Evolutionary conservation across 2,888 invertebrate genomes (phyloP), one percentile per base, ranked within the genome.

Genomic region (Cryptosula pallasiana): DNA sequence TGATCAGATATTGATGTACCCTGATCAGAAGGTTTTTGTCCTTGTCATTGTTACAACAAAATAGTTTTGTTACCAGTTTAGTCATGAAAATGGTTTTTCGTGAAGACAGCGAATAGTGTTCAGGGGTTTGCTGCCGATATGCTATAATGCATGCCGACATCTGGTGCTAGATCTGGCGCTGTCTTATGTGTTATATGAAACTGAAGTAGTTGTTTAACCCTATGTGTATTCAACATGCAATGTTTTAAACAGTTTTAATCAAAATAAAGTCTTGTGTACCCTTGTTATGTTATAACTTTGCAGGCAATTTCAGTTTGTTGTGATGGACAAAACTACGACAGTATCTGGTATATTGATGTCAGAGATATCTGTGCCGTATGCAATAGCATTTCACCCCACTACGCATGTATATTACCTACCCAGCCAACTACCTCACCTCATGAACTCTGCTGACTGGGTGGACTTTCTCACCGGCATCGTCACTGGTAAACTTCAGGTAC

Each of bases 331-430:
- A 76, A 91, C 92, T 1, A 93, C 94, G 72, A 87, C 97, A 75
- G 94, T 94, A 16, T 96, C 95, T 86, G 93, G 92, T 72, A 94
- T 98, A 79, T 94, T 93, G 16, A 93, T 97, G 92, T 90, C 90
- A 75, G 89, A 91, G 75, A 75, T 81, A 34, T 85, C 94, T 32
- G 32, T 63, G 32, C 63, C 63, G 3, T 63, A 63, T 32, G 63
- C 63, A 9, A 63, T 63, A 25, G 63, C 63, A 27, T 63, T 63
- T 32, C 63, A 63, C 34, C 63, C 63, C 2, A 2, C 25, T 27
- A 63, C 63, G 1, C 63, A 32, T 16, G 32, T 63, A 63, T 32
- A 32, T 32, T 63, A 63, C 32, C 13, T 13, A 27, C 9, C 27
- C 13, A 5, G n/a, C 3, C 20, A 63, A 34, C 63, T 32, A 16